A percentile compares a stretch with the other conserved stretches of the same genome.
These are phyloP conservation scores for Balanococcus diminutus DNA, from an alignment of 2,888 invertebrate species.

Conservation along the genomic window DNA sequence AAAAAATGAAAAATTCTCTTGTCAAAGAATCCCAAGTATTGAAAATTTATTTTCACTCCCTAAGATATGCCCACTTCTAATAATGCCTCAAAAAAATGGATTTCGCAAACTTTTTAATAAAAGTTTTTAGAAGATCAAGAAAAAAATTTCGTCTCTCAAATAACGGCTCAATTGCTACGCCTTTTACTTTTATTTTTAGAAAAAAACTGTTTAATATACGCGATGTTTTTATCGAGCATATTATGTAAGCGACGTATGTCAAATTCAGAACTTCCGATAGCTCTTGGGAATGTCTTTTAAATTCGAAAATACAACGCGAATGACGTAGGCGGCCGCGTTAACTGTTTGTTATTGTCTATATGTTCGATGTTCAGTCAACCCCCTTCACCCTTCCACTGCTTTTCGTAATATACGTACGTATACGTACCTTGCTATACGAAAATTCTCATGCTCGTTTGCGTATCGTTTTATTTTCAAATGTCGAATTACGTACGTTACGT, in stretches of 20 bases:
- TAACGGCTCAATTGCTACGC: no score
- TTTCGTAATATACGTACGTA: neutral
- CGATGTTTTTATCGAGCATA: neutral
- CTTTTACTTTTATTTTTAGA: neutral
- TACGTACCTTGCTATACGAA: neutral
- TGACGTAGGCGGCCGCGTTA: slow-evolving; percentile 22
- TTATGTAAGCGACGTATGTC: slow-evolving; percentile 18
- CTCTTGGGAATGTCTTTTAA: slow-evolving; percentile 31
- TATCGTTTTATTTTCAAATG: neutral
- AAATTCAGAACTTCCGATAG: slow-evolving; percentile 11
- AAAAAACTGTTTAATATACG: neutral
- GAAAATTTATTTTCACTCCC: no score
- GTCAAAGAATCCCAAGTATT: no score
- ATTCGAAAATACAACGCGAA: slow-evolving; percentile 8
- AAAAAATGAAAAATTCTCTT: no score
- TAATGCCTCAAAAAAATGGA: no score
- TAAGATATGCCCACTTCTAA: no score
- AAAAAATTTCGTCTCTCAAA: no score
- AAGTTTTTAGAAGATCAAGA: no score
- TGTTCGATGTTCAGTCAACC: neutral
- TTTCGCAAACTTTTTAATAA: no score
- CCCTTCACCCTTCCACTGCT: neutral
- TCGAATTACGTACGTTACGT: neutral
- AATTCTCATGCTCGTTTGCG: neutral
- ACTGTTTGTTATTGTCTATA: slow-evolving; percentile 8